Percentiles rank a stretch among this genome's conserved stretches.
These are phyloP conservation scores for Belonocnema kinseyi DNA, from an alignment of 1,140 invertebrate genomes.

Conservation along the genomic window DNA sequence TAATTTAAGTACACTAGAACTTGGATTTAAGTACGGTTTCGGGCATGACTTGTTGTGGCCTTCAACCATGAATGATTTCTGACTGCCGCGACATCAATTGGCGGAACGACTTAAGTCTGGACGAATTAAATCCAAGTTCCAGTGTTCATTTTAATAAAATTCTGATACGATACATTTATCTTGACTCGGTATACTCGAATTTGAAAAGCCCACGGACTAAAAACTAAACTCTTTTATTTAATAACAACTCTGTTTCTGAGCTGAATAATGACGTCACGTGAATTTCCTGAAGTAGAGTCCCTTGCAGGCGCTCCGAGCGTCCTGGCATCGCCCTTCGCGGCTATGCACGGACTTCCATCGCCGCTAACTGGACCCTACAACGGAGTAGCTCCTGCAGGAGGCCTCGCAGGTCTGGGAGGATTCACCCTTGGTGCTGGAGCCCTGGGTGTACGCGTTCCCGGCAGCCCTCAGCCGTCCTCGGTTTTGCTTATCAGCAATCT, in stretches of 20 bases:
- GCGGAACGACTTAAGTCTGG: too few species aligned
- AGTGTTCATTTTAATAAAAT: too few species aligned
- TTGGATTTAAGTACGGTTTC: too few species aligned
- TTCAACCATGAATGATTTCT: too few species aligned
- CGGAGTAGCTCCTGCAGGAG: constrained; percentile 81
- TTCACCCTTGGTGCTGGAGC: constrained; percentile 80
- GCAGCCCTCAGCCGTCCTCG: constrained; percentile 83
- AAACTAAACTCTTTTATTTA: too few species aligned
- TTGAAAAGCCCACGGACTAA: too few species aligned
- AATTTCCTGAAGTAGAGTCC: constrained; percentile 74
- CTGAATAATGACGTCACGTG: constrained; percentile 51
- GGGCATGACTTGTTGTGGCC: too few species aligned
- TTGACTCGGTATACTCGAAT: background rate
- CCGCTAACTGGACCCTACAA: constrained; percentile 83
- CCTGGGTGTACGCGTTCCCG: constrained; percentile 76
- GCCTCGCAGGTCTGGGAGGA: constrained; percentile 83
- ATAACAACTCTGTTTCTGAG: background rate
- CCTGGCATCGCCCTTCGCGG: constrained; percentile 88
- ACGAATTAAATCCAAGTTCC: too few species aligned
- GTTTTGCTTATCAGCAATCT: constrained; percentile 93
- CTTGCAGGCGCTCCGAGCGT: constrained; percentile 85
- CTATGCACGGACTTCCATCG: constrained; percentile 82
- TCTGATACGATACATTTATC: background rate
- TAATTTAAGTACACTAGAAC: too few species aligned
- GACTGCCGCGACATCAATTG: too few species aligned